phyloP scores from a whole-genome alignment of 2,888 invertebrate species.

The Crossocerus cetratus region DNA sequence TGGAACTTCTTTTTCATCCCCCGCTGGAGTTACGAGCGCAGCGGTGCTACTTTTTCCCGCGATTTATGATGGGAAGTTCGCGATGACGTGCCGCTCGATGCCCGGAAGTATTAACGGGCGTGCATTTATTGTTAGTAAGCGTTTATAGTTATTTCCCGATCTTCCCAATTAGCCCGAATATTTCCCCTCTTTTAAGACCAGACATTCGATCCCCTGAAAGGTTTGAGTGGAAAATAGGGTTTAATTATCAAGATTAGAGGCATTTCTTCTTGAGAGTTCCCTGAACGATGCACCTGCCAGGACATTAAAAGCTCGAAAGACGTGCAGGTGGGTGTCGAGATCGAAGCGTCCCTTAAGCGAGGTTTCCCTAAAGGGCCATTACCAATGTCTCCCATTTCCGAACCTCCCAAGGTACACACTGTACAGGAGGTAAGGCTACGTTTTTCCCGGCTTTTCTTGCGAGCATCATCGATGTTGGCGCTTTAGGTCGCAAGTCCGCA shows the following conservation, averaged over 20 bases:
- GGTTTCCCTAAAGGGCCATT: constrained; percentile 49
- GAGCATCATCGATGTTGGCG: constrained; percentile 41
- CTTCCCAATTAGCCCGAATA: too few relatives aligned
- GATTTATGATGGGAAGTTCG: background rate
- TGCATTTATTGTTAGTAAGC: too few relatives aligned
- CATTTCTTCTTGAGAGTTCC: constrained; percentile 22
- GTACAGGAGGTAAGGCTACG: constrained; percentile 23
- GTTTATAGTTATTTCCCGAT: too few relatives aligned
- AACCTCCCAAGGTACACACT: constrained; percentile 30
- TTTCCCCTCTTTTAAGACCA: too few relatives aligned
- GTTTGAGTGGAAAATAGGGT: background rate
- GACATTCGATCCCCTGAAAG: too few relatives aligned
- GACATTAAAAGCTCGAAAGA: constrained; percentile 30
- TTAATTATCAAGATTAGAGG: background rate
- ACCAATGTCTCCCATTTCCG: constrained; percentile 38
- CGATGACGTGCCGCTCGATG: too few relatives aligned
- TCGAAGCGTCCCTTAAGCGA: constrained; percentile 2
- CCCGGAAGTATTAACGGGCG: too few relatives aligned
- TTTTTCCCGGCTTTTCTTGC: constrained; percentile 26
- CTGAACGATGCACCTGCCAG: constrained; percentile 11
- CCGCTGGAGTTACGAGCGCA: constrained; percentile 34
- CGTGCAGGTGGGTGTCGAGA: constrained; percentile 22
- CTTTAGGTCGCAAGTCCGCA: constrained; percentile 38
- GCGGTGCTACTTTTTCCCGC: constrained; percentile 41
- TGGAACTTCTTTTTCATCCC: constrained; percentile 36